phyloP scores from a whole-genome alignment of 2,888 invertebrate genomes.

The Branchellion lobata region DNA sequence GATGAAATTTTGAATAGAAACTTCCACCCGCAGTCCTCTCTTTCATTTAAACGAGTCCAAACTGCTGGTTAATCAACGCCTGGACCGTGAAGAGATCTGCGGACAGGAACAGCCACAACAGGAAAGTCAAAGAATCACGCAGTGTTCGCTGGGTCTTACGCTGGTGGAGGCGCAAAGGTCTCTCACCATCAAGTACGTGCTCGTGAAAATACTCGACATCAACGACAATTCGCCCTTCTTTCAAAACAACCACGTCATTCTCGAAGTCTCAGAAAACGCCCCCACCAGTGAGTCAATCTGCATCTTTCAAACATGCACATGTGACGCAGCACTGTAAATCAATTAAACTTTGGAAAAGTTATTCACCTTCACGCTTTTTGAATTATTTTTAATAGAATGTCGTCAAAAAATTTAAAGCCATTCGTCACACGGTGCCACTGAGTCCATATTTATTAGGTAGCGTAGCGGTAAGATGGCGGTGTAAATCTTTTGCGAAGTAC shows the following conservation, averaged over 20 bases:
- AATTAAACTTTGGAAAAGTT: too few relatives aligned
- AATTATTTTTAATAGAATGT: too few relatives aligned
- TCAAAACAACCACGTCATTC: conserved; percentile 15
- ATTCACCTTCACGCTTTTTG: too few relatives aligned
- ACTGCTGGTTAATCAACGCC: background rate
- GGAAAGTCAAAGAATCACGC: background rate
- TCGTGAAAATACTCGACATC: conserved; percentile 32
- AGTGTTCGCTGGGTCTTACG: conserved; percentile 5
- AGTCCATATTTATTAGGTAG: too few relatives aligned
- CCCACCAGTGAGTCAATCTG: conserved; percentile 20
- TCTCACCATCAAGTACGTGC: conserved; percentile 7
- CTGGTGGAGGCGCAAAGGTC: background rate
- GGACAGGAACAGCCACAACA: background rate
- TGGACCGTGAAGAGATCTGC: conserved; percentile 26
- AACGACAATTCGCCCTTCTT: conserved; percentile 43
- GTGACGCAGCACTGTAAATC: too few relatives aligned
- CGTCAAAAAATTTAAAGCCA: too few relatives aligned
- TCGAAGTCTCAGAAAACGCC: conserved; percentile 40
- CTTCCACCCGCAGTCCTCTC: conserved; percentile 14
- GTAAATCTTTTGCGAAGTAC: background rate
- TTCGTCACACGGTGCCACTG: too few relatives aligned
- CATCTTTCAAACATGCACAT: background rate
- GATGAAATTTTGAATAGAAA: too few relatives aligned
- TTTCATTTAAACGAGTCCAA: conserved; percentile 3
- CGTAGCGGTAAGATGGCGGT: too few relatives aligned